Base-by-base conservation (phyloP, 2,797 vertebrate genomes). In the Oophaga sylvatica region DNA sequence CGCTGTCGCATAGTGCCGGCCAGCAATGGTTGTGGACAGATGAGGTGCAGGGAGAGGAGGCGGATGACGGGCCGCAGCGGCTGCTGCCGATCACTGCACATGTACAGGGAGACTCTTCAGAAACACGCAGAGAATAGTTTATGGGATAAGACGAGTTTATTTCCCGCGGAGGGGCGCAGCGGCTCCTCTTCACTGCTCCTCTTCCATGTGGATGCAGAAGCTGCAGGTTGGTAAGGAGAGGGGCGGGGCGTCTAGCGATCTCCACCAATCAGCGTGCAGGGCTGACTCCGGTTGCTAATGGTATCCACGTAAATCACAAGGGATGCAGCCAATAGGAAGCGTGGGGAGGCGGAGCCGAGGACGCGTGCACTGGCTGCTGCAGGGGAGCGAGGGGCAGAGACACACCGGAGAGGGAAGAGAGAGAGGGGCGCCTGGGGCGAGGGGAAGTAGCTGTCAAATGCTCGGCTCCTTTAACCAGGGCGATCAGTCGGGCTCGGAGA, bases 391-490 rank as follows among this genome's bases (percentile, higher is more conserved):
- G 90, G 89, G 80, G 90, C 84, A 90, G 88, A 83, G 87, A 90
- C 90, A 89, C 77, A 67, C 57, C 56, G 81, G 31, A 90, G 89
- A 84, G 35, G 73, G 87, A 79, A 68, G 96, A 94, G 94, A 93
- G 94, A 95, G 95, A 95, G 95, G 96, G 95, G 95, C 94, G 96
- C 95, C 93, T 93, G 94, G 83, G 96, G 96, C 96, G 95, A 93
- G 96, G 71, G 84, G 96, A 96, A 96, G 96, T 95, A 95, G 96
- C 97, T 97, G 97, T 97, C 97, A 97, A 97, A 98, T 97, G 97
- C 96, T 94, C 96, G 96, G 95, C 96, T 96, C 95, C 95, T 97
- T 95, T 95, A 96, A 96, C 94, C 95, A 93, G 96, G 95, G 96
- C 95, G 94, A 95, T 95, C 97, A 98, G 96, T 97, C 96, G 96